Percentiles rank a stretch among this genome's conserved stretches.
phyloP scores from a whole-genome alignment of 1,140 invertebrate genomes.

The Stenopsyche tienmushanensis region DNA sequence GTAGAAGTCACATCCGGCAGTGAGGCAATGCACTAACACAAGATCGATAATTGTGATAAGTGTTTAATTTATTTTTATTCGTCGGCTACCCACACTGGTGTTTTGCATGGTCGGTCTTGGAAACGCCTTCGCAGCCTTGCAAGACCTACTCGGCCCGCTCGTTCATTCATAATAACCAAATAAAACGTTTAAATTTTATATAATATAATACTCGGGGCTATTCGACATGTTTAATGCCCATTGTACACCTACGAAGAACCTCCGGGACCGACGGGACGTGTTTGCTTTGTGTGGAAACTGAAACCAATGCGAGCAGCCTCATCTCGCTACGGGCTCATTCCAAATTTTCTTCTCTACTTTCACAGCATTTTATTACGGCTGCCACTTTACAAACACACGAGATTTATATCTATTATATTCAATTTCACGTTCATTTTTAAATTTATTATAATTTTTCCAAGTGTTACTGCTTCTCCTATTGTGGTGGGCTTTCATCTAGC shows the following conservation, averaged over 20 bases:
- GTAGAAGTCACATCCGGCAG: slow-evolving; percentile 18
- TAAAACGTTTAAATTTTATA: slow-evolving; percentile 34
- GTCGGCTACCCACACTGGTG: slow-evolving; percentile 15
- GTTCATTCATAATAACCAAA: slow-evolving; percentile 39
- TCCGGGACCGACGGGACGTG: not conserved
- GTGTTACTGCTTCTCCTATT: too few relatives aligned
- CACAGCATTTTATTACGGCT: too few relatives aligned
- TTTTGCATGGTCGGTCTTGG: slow-evolving; percentile 16
- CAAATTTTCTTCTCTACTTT: too few relatives aligned
- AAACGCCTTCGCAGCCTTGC: slow-evolving; percentile 22
- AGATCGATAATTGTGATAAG: slow-evolving; percentile 36
- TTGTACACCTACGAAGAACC: slow-evolving; percentile 34
- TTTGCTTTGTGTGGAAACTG: not conserved
- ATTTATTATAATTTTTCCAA: too few relatives aligned
- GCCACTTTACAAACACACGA: too few relatives aligned
- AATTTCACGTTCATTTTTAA: too few relatives aligned
- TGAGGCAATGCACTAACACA: slow-evolving; percentile 18
- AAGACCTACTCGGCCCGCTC: too few relatives aligned
- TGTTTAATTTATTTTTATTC: slow-evolving; percentile 26
- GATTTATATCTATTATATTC: too few relatives aligned
- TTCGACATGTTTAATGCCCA: slow-evolving; percentile 41
- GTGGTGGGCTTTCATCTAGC: too few relatives aligned
- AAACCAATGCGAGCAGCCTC: not conserved
- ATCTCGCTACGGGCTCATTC: not conserved
- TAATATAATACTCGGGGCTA: slow-evolving; percentile 23